These are phyloP conservation scores for Idaea dimidiata DNA, from an alignment of 2,888 invertebrate species.

Conservation along the genomic window DNA sequence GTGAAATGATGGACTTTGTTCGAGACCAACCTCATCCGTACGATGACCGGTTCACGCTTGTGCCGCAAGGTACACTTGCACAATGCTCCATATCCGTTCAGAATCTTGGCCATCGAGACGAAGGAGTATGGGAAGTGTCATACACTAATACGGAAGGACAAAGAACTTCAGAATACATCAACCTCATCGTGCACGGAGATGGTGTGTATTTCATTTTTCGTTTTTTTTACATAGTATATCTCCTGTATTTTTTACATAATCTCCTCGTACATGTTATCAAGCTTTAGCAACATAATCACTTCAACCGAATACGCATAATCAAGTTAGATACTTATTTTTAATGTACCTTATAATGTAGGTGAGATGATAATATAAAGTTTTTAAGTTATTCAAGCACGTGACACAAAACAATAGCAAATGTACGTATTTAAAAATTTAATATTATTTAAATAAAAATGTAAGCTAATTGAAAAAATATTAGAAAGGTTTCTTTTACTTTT, in stretches of 20 bases:
- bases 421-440: too few relatives aligned
- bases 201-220: neutral
- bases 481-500: too few relatives aligned
- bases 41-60: constrained; percentile 16
- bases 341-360: neutral
- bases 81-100: constrained; percentile 16
- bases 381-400: neutral
- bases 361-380: neutral
- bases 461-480: too few relatives aligned
- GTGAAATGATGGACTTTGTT: constrained; percentile 11
- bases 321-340: neutral
- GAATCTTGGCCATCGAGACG: constrained; percentile 15
- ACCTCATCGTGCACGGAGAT: neutral
- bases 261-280: neutral
- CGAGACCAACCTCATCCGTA: constrained; percentile 6
- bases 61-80: neutral
- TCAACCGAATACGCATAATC: neutral
- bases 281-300: constrained; percentile 10
- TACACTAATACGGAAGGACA: constrained; percentile 3
- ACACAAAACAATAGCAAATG: neutral
- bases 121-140: constrained; percentile 20
- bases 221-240: neutral
- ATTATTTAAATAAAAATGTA: too few relatives aligned
- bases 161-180: neutral
- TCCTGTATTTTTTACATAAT: neutral